phyloP scores from a whole-genome alignment of 2,888 invertebrate genomes.

The Creontiades dilutus region DNA sequence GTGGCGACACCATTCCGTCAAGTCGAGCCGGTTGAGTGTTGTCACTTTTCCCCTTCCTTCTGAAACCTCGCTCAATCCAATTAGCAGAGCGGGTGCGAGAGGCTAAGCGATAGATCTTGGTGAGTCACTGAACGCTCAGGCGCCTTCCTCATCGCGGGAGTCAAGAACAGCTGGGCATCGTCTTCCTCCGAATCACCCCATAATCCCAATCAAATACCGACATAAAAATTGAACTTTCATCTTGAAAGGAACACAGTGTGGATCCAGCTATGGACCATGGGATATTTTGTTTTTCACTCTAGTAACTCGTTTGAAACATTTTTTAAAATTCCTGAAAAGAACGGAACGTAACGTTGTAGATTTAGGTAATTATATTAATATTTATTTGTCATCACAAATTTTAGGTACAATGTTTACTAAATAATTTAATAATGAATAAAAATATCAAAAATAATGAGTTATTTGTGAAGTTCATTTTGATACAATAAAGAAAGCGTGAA shows the following conservation, averaged over 20 bases:
- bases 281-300: too few species aligned
- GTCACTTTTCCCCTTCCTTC: not conserved
- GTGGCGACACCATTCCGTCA: conserved; percentile 2
- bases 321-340: too few species aligned
- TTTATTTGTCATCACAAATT: too few species aligned
- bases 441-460: too few species aligned
- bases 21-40: not conserved
- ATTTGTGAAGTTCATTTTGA: too few species aligned
- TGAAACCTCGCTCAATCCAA: conserved; percentile 20
- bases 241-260: not conserved
- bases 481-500: too few species aligned
- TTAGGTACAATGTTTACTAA: too few species aligned
- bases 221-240: not conserved
- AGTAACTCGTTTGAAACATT: too few species aligned
- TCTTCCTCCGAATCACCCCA: not conserved
- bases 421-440: too few species aligned
- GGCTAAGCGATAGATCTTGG: conserved; percentile 21
- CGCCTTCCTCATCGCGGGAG: not conserved
- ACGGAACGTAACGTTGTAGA: too few species aligned
- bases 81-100: conserved; percentile 34
- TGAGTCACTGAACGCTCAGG: conserved; percentile 1
- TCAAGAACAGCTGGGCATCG: conserved; percentile 16
- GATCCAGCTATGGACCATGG: too few species aligned
- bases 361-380: too few species aligned
- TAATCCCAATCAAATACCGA: not conserved